Evolutionary conservation across 2,888 invertebrate genomes (phyloP).

Genomic region (Euzophera pinguis): DNA sequence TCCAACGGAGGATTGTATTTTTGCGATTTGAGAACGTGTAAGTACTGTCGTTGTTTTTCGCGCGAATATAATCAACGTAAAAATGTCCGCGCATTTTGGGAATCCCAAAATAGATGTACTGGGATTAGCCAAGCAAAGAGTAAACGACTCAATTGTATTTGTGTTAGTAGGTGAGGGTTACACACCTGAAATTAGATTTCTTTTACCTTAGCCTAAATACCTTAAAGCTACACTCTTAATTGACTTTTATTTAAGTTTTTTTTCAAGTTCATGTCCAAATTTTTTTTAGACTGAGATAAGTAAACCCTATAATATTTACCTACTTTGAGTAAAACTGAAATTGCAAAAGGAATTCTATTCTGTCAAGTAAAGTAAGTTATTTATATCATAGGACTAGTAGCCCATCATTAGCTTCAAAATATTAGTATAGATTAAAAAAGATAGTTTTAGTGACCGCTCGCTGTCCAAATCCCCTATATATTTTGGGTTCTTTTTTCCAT

Average conservation of each 20-base stretch:
- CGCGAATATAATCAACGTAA: conserved; percentile 39
- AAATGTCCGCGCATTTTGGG: conserved; percentile 35
- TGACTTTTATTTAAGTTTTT: conserved; percentile 23
- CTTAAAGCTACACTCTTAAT: conserved; percentile 26
- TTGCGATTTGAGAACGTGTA: conserved; percentile 16
- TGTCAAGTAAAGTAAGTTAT: no score
- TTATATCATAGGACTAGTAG: no score
- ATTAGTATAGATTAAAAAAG: no score
- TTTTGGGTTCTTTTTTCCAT: no score
- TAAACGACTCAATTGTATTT: conserved; percentile 52
- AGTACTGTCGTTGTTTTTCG: conserved; percentile 32
- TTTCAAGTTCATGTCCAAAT: conserved; percentile 27
- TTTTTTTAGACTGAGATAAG: no score
- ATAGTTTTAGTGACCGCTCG: no score
- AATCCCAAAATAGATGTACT: conserved; percentile 56
- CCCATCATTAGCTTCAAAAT: no score
- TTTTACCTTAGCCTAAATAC: conserved; percentile 68
- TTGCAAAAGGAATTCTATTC: no score
- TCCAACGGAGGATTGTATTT: conserved; percentile 29
- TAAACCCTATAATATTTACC: no score
- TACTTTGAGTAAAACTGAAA: no score
- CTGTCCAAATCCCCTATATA: no score
- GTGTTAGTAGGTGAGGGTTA: conserved; percentile 76
- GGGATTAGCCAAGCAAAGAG: conserved; percentile 51
- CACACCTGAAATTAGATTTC: conserved; percentile 49